These are phyloP conservation scores for Samia ricini DNA, from an alignment of 1,140 invertebrate species.

Conservation along the genomic window DNA sequence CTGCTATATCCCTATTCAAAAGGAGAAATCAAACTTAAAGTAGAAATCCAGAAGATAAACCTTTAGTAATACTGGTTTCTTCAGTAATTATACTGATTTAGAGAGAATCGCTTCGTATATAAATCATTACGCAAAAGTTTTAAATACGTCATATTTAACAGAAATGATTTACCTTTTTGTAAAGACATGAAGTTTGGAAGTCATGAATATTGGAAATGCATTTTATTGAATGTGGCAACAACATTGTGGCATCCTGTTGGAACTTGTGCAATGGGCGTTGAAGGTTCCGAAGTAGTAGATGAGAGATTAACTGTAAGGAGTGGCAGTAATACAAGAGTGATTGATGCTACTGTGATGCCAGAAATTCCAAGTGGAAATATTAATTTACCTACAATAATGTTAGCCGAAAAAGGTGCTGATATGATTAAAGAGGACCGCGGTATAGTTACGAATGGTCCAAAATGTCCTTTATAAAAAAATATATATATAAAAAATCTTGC, in stretches of 20 bases:
- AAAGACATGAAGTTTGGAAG: slow-evolving; percentile 80
- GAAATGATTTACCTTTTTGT: slow-evolving; percentile 64
- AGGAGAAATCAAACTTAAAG: slow-evolving; percentile 86
- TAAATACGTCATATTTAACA: slow-evolving; percentile 76
- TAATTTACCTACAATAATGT: slow-evolving; percentile 77
- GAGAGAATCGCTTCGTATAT: slow-evolving; percentile 86
- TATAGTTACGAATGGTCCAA: too few relatives aligned
- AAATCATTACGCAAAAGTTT: slow-evolving; percentile 79
- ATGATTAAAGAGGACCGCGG: slow-evolving; percentile 77
- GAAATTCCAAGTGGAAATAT: slow-evolving; percentile 45
- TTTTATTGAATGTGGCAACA: slow-evolving; percentile 43
- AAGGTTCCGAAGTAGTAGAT: slow-evolving; percentile 77
- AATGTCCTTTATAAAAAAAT: too few relatives aligned
- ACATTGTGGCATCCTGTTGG: slow-evolving; percentile 69
- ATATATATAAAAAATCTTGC: too few relatives aligned
- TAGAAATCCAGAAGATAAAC: slow-evolving; percentile 89
- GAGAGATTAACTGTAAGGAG: slow-evolving; percentile 69
- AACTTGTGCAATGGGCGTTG: slow-evolving; percentile 80
- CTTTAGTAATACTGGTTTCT: slow-evolving; percentile 93
- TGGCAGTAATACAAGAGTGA: slow-evolving; percentile 61
- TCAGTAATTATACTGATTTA: slow-evolving; percentile 86
- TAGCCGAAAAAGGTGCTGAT: slow-evolving; percentile 83
- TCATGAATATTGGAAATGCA: slow-evolving; percentile 82
- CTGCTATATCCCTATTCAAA: slow-evolving; percentile 86
- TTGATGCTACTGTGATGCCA: slow-evolving; percentile 61